Conservation (phyloP, 2,888 invertebrate species). For the Dryococelus australis region DNA sequence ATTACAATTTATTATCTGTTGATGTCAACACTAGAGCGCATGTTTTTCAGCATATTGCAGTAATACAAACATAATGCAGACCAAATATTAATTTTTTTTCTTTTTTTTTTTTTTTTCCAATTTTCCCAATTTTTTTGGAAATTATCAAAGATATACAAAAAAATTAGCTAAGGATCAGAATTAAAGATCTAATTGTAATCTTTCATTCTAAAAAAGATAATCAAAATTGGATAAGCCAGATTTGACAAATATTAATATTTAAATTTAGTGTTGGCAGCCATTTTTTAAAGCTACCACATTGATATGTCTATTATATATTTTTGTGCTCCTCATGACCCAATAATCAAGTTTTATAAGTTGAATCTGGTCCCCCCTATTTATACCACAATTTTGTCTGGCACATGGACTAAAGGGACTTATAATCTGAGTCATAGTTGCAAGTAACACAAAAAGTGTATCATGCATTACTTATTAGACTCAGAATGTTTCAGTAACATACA, state of each 20-base stretch:
- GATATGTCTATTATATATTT: background rate
- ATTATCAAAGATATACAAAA: background rate
- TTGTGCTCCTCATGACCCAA: background rate
- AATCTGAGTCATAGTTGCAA: too few relatives aligned
- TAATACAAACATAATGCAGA: background rate
- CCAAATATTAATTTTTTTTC: background rate
- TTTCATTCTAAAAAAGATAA: background rate
- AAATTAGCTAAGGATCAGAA: background rate
- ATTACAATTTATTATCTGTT: background rate
- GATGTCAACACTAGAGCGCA: too few relatives aligned
- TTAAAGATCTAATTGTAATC: background rate
- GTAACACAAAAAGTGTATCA: too few relatives aligned
- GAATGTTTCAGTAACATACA: too few relatives aligned
- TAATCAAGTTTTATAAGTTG: background rate
- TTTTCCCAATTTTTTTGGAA: conserved; percentile 20
- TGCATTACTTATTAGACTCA: too few relatives aligned
- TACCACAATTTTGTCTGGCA: background rate
- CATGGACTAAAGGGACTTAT: background rate
- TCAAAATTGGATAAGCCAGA: background rate
- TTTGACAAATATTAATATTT: background rate
- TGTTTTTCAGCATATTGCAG: too few relatives aligned
- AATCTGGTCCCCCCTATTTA: background rate
- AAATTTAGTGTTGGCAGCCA: background rate
- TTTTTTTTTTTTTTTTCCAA: too few relatives aligned
- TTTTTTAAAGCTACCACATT: conserved; percentile 1